Base-by-base conservation (phyloP, 1,140 invertebrate genomes). In the Parapsyche elsis region DNA sequence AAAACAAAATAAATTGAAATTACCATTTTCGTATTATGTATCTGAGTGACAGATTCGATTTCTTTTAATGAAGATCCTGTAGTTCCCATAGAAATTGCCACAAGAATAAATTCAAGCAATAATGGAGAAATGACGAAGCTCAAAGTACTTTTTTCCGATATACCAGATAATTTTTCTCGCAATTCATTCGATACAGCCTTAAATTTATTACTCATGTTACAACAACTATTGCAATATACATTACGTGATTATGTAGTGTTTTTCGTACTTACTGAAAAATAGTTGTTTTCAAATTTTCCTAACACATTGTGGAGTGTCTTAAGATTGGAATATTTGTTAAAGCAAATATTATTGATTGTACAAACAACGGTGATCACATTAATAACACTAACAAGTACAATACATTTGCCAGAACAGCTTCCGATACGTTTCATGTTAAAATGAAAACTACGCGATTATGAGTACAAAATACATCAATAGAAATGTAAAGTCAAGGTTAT, bases 41-140 rank as follows among this genome's bases (percentile, higher is more conserved):
- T 67, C n/a, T 81, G 4, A 9, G 61, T 78, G 16, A 75, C 78
- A 45, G 80, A 26, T 19, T 80, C 71, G 4, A 83, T 46, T 76
- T 83, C 82, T 9, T 38, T 10, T 59, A 80, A 71, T n/a, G 82
- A 80, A 0, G 38, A 16, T 26, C 78, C 78, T 4, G 74, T 74
- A 46, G 78, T 23, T 59, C 82, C 82, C 0, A 81, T 24, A 1
- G 82, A 83, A 57, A 83, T 49, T 2, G n/a, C 57, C 0, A 79
- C 10, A 5, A 83, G 59, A 45, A 81, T 30, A 44, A 80, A 44
- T 53, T 81, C 57, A 19, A 83, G 46, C 78, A 75, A 81, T 19
- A 80, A 46, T 59, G 82, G 82, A 44, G 82, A 83, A 12, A 81
- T 30, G 1, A 83, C 74, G 73, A 80, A 81, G 38, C 67, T 80